Evolutionary conservation across 2,113 vertebrate genomes (phyloP).

Genomic region (Embiotoca jacksoni): DNA sequence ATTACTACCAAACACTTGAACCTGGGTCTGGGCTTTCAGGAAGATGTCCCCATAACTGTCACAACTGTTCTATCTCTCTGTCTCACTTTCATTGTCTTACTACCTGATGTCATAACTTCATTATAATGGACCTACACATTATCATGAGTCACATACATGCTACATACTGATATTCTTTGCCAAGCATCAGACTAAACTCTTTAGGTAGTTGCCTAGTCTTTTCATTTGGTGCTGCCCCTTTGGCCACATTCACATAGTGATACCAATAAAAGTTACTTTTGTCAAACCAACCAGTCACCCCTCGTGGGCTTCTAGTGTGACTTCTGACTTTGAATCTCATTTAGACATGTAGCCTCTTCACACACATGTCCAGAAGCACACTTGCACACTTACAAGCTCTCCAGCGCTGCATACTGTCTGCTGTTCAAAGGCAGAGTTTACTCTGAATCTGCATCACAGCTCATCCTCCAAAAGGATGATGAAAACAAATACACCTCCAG

Average conservation of each 20-base stretch:
- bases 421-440: constrained; percentile 12
- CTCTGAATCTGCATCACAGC: constrained; percentile 40
- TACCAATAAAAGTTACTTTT: background rate
- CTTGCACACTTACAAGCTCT: constrained; percentile 13
- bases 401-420: constrained; percentile 47
- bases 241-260: background rate
- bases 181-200: too few relatives aligned
- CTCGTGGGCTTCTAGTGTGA: background rate
- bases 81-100: constrained; percentile 5
- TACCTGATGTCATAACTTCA: too few relatives aligned
- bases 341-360: constrained; percentile 4
- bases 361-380: constrained; percentile 1
- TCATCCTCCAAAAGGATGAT: constrained; percentile 33
- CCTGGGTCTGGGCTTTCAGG: too few relatives aligned
- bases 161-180: background rate
- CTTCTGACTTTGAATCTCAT: background rate
- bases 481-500: constrained; percentile 51
- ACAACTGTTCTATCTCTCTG: background rate
- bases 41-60: background rate
- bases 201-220: background rate
- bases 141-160: background rate
- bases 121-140: too few relatives aligned
- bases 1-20: too few relatives aligned
- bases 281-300: background rate
- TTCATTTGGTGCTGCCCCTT: background rate